Evolutionary conservation across 1,140 invertebrate genomes (phyloP), one percentile per base, ranked within the genome.

Genomic region (Diprion similis): DNA sequence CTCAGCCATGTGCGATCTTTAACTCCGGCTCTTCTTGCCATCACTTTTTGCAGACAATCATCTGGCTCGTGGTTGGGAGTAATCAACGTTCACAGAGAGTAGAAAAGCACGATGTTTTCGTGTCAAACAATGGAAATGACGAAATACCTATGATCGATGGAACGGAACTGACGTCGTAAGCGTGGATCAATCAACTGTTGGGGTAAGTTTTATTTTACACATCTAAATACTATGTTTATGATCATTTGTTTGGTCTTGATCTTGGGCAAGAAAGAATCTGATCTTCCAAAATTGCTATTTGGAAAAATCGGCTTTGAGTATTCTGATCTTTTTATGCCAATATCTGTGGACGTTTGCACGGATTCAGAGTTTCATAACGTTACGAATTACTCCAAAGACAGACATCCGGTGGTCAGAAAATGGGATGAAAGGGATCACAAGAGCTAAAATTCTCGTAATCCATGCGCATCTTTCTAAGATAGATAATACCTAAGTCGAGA

Each of bases 281-380:
- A 81, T 71, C 84, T 89, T 68, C 84, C 85, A n/a, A 84, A 83
- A 67, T 90, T 87, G 82, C 82, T 90, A 70, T 80, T 91, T 18
- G 84, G 84, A 6, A 89, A 88, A 78, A 84, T 91, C 83, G 97
- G 96, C 4, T 97, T 97, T 87, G 95, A 97, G 82, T 90, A 92
- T 78, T 78, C 98, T 66, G 96, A 98, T 87, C 97, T 97, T n/a
- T 98, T 98, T 88, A 88, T 98, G 45, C 96, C 97, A 1, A 83
- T 99, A 15, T 77, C 89, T 78, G 92, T 96, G 0, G 87, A 90
- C 8, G 90, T 92, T 77, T 97, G 97, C 76, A 91, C 85, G 17
- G 89, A 92, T 10, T 92, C 93, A 77, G 97, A 98, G 89, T 92
- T 95, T 72, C 79, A 92, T 10, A 93, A 91, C 72, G 93, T 93